Evolutionary conservation across 2,113 vertebrate genomes (phyloP).

Genomic region (Bufo bufo): DNA sequence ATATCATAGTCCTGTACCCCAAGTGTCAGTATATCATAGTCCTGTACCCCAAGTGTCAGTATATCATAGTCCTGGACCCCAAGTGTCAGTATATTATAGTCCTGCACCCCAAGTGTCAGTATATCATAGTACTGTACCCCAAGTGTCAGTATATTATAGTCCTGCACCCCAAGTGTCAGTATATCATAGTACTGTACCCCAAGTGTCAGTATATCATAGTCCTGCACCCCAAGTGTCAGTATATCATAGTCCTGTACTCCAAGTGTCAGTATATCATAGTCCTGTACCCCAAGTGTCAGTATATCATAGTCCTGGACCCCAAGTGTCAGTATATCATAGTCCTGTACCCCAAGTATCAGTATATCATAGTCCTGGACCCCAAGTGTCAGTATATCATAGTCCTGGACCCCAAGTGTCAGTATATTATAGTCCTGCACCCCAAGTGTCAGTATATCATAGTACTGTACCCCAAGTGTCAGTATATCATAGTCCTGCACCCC

Average conservation of each 20-base stretch:
- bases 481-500: not conserved
- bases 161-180: not conserved
- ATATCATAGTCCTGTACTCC: not conserved
- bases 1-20: not conserved
- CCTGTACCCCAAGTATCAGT: not conserved
- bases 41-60: not conserved
- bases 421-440: not conserved
- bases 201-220: not conserved
- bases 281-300: not conserved
- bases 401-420: not conserved
- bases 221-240: not conserved
- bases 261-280: not conserved
- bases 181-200: not conserved
- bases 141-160: not conserved
- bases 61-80: not conserved
- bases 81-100: not conserved
- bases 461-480: not conserved
- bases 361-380: not conserved
- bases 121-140: not conserved
- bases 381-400: not conserved
- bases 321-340: not conserved
- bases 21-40: not conserved
- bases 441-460: not conserved
- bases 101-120: not conserved
- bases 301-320: not conserved